Evolutionary conservation across 2,797 vertebrate genomes (phyloP).

Genomic region (Danio choprae): DNA sequence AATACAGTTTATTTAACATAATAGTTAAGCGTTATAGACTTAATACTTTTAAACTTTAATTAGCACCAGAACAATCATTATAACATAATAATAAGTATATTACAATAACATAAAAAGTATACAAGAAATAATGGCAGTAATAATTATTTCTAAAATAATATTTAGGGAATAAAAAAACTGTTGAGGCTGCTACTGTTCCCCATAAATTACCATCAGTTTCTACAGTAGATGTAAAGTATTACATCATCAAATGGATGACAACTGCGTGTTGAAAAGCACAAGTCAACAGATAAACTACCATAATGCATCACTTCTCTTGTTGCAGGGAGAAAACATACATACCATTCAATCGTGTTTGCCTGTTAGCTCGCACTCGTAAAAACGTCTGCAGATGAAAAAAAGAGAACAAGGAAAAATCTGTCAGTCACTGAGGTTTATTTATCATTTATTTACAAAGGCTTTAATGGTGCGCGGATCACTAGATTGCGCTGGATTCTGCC

Average conservation of each 20-base stretch:
- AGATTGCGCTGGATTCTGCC: slow-evolving; percentile 77
- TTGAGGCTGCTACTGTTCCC: not conserved
- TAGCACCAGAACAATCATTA: not conserved
- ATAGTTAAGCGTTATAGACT: not conserved
- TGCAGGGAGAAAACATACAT: slow-evolving; percentile 70
- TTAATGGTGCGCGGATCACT: not conserved
- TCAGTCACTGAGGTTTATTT: slow-evolving; percentile 59
- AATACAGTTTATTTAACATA: not conserved
- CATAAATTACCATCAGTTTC: not conserved
- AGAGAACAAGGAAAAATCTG: slow-evolving; percentile 59
- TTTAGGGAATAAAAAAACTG: not conserved
- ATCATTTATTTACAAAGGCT: not conserved
- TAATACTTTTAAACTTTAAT: not conserved
- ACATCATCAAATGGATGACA: not conserved
- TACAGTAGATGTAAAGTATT: not conserved
- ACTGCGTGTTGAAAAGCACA: not conserved
- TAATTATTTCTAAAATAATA: not conserved
- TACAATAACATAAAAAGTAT: too few relatives aligned
- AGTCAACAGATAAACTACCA: slow-evolving; percentile 9
- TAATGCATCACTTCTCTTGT: not conserved
- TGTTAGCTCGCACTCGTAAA: slow-evolving; percentile 97
- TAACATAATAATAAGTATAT: not conserved
- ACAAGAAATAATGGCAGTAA: too few relatives aligned
- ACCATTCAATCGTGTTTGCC: slow-evolving; percentile 99
- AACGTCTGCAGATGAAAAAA: slow-evolving; percentile 87